phyloP scores from a whole-genome alignment of 2,888 invertebrate genomes.

The Machimus atricapillus region DNA sequence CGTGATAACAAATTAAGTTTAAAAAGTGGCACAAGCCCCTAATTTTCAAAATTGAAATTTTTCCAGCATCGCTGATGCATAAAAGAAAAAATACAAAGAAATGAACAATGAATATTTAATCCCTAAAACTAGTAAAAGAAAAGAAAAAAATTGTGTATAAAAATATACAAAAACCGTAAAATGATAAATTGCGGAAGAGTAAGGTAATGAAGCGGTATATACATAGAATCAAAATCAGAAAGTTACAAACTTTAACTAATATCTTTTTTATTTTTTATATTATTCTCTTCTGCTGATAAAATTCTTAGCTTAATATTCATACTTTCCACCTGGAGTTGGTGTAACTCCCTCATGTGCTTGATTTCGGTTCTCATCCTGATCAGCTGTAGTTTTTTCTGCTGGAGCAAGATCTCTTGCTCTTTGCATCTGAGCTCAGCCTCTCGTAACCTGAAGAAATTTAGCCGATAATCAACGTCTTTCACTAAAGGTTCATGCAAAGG shows the following conservation, averaged over 20 bases:
- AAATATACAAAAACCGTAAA: too few species aligned
- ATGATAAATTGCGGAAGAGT: too few species aligned
- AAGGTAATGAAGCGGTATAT: too few species aligned
- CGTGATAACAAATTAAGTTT: too few species aligned
- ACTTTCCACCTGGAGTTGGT: constrained; percentile 58
- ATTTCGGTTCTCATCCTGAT: constrained; percentile 58
- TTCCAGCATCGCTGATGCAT: too few species aligned
- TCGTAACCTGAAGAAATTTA: constrained; percentile 58
- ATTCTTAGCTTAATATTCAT: constrained; percentile 59
- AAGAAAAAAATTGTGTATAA: too few species aligned
- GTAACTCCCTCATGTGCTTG: constrained; percentile 57
- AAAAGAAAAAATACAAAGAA: too few species aligned
- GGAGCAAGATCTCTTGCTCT: constrained; percentile 57
- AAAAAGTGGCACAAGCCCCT: too few species aligned
- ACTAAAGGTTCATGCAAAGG: constrained; percentile 33
- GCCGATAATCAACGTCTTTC: constrained; percentile 53
- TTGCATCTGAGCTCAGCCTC: constrained; percentile 59
- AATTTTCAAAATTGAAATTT: too few species aligned
- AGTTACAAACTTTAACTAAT: background rate
- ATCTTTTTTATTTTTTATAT: constrained; percentile 47
- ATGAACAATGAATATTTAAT: too few species aligned
- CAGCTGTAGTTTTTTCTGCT: constrained; percentile 58
- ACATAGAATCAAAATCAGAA: background rate
- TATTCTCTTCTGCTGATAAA: constrained; percentile 57
- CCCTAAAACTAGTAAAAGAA: too few species aligned